Evolutionary conservation across 2,113 vertebrate genomes (phyloP).

Genomic region (Colossoma macropomum): DNA sequence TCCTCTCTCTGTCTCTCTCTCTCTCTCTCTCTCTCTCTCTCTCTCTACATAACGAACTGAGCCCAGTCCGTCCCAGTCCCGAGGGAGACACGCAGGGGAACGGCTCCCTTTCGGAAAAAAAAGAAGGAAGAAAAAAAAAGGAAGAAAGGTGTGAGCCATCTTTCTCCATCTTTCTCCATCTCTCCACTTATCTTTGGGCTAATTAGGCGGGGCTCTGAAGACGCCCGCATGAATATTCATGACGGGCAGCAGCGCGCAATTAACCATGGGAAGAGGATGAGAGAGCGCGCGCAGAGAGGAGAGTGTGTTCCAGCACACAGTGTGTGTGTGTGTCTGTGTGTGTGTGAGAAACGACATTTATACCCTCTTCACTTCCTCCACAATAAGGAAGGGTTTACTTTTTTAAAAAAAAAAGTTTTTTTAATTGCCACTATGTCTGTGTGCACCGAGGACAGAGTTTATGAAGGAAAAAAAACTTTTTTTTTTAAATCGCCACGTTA

Average conservation of each 20-base stretch:
- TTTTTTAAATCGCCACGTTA: background rate
- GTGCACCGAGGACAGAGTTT: constrained; percentile 21
- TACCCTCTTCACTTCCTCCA: constrained; percentile 17
- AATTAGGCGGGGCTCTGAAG: constrained; percentile 84
- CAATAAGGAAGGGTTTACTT: constrained; percentile 13
- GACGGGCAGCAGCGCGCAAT: constrained; percentile 77
- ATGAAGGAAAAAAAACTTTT: constrained; percentile 14
- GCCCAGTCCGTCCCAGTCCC: constrained; percentile 79
- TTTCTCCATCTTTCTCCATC: constrained; percentile 74
- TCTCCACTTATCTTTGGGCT: constrained; percentile 74
- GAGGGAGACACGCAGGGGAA: constrained; percentile 66
- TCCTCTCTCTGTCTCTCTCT: constrained; percentile 55
- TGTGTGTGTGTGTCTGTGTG: background rate
- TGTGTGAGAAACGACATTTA: constrained; percentile 27
- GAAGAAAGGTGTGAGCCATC: constrained; percentile 78
- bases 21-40: constrained; percentile 31
- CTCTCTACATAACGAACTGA: constrained; percentile 78
- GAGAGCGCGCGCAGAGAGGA: background rate
- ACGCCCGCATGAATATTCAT: constrained; percentile 83
- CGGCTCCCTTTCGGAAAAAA: constrained; percentile 71
- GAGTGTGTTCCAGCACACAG: background rate
- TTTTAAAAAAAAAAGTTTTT: too few relatives aligned
- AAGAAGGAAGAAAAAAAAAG: constrained; percentile 9
- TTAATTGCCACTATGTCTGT: constrained; percentile 36
- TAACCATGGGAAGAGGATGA: constrained; percentile 74